Percentiles rank a stretch among this genome's conserved stretches.
Conservation (phyloP, 2,113 vertebrate species). For the Passer montanus region DNA sequence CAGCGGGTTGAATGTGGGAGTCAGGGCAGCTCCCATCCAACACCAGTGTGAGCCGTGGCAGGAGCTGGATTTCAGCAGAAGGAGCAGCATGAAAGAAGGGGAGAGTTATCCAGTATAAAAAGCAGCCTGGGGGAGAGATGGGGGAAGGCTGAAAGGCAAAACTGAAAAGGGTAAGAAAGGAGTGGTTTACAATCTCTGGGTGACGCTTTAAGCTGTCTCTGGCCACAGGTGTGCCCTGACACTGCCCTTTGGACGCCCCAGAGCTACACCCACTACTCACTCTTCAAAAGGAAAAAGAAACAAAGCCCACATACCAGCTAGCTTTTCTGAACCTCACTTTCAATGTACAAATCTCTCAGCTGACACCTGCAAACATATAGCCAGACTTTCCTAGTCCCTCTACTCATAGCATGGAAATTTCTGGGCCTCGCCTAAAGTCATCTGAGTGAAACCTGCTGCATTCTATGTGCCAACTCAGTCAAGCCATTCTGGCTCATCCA, state of each 20-base stretch:
- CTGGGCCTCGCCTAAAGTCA: not conserved
- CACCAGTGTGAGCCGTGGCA: fast-evolving
- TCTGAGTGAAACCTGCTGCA: not conserved
- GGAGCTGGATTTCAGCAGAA: not conserved
- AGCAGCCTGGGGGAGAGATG: not conserved
- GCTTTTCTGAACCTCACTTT: not conserved
- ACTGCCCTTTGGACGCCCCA: not conserved
- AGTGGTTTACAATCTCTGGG: not conserved
- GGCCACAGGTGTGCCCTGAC: not conserved
- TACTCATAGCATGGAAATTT: not conserved
- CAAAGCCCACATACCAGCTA: not conserved
- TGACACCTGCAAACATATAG: not conserved
- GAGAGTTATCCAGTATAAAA: not conserved
- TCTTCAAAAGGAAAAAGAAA: conserved; percentile 30
- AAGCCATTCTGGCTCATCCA: not conserved
- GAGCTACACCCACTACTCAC: not conserved
- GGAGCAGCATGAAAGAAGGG: not conserved
- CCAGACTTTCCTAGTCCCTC: not conserved
- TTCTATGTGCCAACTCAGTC: not conserved
- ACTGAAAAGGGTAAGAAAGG: not conserved
- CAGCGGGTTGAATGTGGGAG: not conserved
- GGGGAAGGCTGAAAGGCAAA: not conserved
- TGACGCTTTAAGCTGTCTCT: not conserved
- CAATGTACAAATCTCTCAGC: not conserved
- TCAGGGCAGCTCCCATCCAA: fast-evolving